Conservation (phyloP, 2,888 invertebrate genomes). For the Calephelis perditalis region DNA sequence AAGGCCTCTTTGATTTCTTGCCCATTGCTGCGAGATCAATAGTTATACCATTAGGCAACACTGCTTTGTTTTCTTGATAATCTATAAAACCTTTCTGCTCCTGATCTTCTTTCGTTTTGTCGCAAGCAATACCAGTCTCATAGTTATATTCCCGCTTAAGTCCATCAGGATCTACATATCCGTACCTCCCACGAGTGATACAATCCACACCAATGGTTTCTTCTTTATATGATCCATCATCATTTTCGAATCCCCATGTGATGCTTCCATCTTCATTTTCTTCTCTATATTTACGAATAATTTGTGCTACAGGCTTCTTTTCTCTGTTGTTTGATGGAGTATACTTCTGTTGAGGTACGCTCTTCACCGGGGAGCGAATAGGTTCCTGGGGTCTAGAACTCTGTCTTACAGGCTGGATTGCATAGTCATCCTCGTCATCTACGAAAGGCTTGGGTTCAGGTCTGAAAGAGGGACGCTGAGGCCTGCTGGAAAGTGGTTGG, state of each 20-base stretch:
- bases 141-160: conserved; percentile 89
- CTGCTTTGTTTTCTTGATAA: conserved; percentile 85
- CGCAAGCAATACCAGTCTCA: conserved; percentile 87
- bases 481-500: conserved; percentile 68
- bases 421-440: conserved; percentile 61
- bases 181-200: conserved; percentile 87
- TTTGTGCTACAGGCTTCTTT: conserved; percentile 85
- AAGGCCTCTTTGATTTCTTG: conserved; percentile 84
- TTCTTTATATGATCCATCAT: conserved; percentile 92
- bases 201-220: conserved; percentile 89
- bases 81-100: conserved; percentile 83
- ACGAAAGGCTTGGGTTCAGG: conserved; percentile 66
- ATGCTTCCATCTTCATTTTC: conserved; percentile 90
- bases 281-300: conserved; percentile 84
- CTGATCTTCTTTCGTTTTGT: conserved; percentile 73
- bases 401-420: conserved; percentile 64
- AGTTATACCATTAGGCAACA: conserved; percentile 84
- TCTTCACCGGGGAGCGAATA: conserved; percentile 53
- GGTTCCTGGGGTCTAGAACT: conserved; percentile 64
- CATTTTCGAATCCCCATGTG: conserved; percentile 93
- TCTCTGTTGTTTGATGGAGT: conserved; percentile 58
- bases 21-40: conserved; percentile 84
- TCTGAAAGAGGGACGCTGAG: conserved; percentile 73
- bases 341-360: conserved; percentile 60
- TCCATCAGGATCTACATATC: conserved; percentile 91